Percentiles rank a stretch among this genome's conserved stretches.
phyloP scores from a whole-genome alignment of 2,113 vertebrate species.

The Andinoacara biseriatus region DNA sequence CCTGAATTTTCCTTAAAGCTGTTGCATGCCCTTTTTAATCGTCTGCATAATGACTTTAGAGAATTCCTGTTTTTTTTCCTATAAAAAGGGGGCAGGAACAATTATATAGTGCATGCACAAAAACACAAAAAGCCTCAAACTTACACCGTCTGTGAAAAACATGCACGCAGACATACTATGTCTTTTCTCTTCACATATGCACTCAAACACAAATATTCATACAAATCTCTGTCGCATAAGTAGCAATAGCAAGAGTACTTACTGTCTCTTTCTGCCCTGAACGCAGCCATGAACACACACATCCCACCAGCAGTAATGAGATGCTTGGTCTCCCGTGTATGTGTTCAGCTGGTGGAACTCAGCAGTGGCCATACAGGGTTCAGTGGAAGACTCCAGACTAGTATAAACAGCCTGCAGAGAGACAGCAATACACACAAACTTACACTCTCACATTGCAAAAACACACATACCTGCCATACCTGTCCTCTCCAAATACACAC shows the following conservation, averaged over 20 bases:
- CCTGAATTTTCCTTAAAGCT: background rate
- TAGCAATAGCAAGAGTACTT: background rate
- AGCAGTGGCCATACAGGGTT: slow-evolving; percentile 20
- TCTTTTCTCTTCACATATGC: slow-evolving; percentile 26
- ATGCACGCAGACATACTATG: slow-evolving; percentile 18
- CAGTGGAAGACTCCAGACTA: slow-evolving; percentile 33
- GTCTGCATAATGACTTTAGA: slow-evolving; percentile 27
- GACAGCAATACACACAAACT: slow-evolving; percentile 12
- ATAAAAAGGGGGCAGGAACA: slow-evolving; percentile 20
- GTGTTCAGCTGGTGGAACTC: slow-evolving; percentile 7
- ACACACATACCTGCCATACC: background rate
- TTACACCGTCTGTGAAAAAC: background rate
- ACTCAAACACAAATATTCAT: slow-evolving; percentile 22
- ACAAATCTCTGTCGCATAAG: slow-evolving; percentile 4
- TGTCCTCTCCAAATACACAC: slow-evolving; percentile 1
- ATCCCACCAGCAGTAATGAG: slow-evolving; percentile 5
- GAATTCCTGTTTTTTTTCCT: slow-evolving; percentile 7
- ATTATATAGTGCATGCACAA: slow-evolving; percentile 5
- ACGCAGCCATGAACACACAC: background rate
- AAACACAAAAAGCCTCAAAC: background rate
- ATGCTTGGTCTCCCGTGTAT: background rate
- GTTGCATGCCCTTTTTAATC: slow-evolving; percentile 7
- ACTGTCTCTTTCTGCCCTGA: background rate
- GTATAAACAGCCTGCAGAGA: slow-evolving; percentile 56
- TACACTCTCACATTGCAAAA: background rate